Conservation (phyloP, 2,888 invertebrate genomes). For the Tuta absoluta region DNA sequence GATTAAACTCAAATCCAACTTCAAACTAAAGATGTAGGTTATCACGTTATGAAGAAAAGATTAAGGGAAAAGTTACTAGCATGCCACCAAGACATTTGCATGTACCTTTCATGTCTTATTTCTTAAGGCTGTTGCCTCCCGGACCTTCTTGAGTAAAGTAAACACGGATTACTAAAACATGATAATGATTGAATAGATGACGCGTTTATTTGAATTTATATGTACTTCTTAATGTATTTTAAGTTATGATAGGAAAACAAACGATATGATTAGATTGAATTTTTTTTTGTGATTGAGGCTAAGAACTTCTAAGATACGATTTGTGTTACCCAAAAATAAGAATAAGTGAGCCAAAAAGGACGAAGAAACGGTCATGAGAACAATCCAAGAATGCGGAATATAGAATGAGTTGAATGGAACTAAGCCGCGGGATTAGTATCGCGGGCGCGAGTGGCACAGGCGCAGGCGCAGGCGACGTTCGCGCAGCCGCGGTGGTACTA, state of each 20-base stretch:
- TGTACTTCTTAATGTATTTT: background rate
- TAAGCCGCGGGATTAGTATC: conserved; percentile 24
- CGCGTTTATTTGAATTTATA: background rate
- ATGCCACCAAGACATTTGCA: conserved; percentile 41
- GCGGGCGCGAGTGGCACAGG: conserved; percentile 29
- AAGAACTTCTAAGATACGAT: background rate
- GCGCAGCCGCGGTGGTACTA: conserved; percentile 34
- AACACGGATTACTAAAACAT: conserved; percentile 25
- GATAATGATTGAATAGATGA: conserved; percentile 6
- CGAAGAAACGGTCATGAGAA: conserved; percentile 4
- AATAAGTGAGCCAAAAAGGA: background rate
- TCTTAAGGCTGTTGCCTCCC: conserved; percentile 50
- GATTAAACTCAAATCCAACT: conserved; percentile 7
- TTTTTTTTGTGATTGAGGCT: background rate
- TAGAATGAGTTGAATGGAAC: conserved; percentile 9
- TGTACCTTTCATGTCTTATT: conserved; percentile 66
- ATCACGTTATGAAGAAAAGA: conserved; percentile 18
- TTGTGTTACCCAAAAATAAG: background rate
- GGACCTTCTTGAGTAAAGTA: conserved; percentile 46
- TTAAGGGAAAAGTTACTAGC: conserved; percentile 33
- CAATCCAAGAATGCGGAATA: conserved; percentile 15
- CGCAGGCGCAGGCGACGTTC: conserved; percentile 36
- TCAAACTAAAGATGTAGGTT: conserved; percentile 18
- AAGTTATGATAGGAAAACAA: conserved; percentile 1
- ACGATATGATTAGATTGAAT: background rate